Percentiles rank a stretch among this genome's conserved stretches.
Evolutionary conservation across 2,888 invertebrate species (phyloP).

Genomic region (Acronicta psi): DNA sequence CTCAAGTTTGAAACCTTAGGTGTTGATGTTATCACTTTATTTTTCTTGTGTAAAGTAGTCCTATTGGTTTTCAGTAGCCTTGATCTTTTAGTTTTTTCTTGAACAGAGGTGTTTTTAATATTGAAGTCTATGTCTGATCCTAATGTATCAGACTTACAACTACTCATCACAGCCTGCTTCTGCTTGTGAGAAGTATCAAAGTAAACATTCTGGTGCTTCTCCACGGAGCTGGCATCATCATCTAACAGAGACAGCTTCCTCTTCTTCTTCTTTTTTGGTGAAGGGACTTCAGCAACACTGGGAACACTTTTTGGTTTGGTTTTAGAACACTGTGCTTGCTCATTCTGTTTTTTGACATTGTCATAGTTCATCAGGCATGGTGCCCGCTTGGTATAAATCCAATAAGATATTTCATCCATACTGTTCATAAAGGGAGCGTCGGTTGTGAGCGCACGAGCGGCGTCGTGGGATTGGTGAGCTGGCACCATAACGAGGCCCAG

Average conservation of each 20-base stretch:
- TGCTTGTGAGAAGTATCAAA: conserved; percentile 73
- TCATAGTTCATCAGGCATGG: conserved; percentile 84
- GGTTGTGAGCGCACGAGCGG: conserved; percentile 30
- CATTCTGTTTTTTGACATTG: conserved; percentile 70
- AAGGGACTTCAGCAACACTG: conserved; percentile 62
- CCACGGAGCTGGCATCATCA: conserved; percentile 71
- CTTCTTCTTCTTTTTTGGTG: conserved; percentile 76
- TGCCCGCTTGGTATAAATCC: conserved; percentile 83
- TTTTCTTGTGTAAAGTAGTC: conserved; percentile 70
- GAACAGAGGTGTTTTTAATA: conserved; percentile 73
- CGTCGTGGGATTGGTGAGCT: conserved; percentile 36
- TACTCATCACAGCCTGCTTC: conserved; percentile 61
- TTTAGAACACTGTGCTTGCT: conserved; percentile 71
- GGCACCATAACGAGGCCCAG: conserved; percentile 46
- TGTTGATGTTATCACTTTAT: conserved; percentile 78
- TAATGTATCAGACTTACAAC: conserved; percentile 69
- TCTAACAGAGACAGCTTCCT: conserved; percentile 75
- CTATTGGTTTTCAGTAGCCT: conserved; percentile 68
- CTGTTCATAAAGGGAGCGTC: conserved; percentile 80
- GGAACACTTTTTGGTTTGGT: conserved; percentile 65
- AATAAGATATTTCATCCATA: conserved; percentile 85
- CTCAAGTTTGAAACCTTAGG: conserved; percentile 72
- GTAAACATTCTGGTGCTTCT: conserved; percentile 74
- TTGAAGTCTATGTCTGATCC: conserved; percentile 79
- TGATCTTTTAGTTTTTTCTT: conserved; percentile 68